phyloP scores from a whole-genome alignment of 2,797 vertebrate species.

The Rhodeus uyekii region DNA sequence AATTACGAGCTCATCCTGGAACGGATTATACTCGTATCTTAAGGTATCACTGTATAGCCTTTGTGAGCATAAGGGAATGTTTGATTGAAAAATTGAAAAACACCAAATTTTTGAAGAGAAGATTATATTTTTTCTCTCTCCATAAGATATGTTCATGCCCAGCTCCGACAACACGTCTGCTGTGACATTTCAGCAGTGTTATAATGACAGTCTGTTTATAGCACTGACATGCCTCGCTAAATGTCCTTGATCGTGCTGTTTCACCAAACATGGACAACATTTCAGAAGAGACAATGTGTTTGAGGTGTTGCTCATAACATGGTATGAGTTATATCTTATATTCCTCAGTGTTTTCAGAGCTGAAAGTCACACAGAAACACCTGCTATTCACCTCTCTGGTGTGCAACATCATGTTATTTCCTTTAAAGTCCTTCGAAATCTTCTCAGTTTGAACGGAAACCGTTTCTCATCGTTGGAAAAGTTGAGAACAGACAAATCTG shows the following conservation, averaged over 20 bases:
- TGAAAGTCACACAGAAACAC: background rate
- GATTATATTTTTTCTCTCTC: background rate
- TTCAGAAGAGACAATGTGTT: background rate
- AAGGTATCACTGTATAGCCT: no score
- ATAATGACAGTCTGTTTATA: slow-evolving; percentile 27
- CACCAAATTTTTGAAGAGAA: background rate
- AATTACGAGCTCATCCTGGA: no score
- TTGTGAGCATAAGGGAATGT: no score
- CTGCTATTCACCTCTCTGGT: background rate
- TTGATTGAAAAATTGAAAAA: background rate
- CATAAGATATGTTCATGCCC: background rate
- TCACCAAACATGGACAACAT: slow-evolving; percentile 15
- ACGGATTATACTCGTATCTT: no score
- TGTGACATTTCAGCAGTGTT: slow-evolving; percentile 27
- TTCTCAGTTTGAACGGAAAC: slow-evolving; percentile 1
- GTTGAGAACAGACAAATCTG: slow-evolving; percentile 36
- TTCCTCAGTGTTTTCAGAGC: background rate
- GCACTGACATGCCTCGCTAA: slow-evolving; percentile 22
- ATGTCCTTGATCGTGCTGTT: slow-evolving; percentile 12
- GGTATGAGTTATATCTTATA: background rate
- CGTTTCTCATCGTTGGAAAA: slow-evolving; percentile 7
- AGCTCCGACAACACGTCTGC: slow-evolving; percentile 6
- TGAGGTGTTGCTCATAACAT: background rate
- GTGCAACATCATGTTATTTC: background rate
- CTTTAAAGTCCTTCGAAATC: background rate